Percentiles rank a stretch among this genome's conserved stretches.
These are phyloP conservation scores for Amphiduros pacificus DNA, from an alignment of 2,888 invertebrate genomes.

Conservation along the genomic window DNA sequence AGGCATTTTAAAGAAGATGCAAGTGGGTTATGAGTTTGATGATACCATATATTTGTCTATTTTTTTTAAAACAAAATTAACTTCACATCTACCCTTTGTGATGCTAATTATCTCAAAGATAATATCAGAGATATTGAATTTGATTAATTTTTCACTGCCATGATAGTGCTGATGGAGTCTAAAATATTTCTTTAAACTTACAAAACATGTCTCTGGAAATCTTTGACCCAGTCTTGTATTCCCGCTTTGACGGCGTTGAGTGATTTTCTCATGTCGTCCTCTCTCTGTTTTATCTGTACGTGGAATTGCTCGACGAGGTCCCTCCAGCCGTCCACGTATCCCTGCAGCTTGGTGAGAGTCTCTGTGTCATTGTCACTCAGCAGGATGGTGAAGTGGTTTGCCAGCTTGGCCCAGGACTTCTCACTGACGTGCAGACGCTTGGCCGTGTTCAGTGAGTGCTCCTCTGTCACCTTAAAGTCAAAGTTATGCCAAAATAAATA, in stretches of 20 bases:
- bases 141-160: no score
- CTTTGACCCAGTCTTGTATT: slow-evolving; percentile 40
- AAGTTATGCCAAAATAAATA: no score
- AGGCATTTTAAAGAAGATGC: no score
- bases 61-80: no score
- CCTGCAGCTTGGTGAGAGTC: slow-evolving; percentile 41
- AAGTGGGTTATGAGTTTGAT: no score
- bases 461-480: slow-evolving; percentile 50
- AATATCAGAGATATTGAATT: no score
- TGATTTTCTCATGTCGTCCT: slow-evolving; percentile 46
- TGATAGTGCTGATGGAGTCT: no score
- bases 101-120: no score
- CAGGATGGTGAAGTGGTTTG: slow-evolving; percentile 56
- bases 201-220: slow-evolving; percentile 48
- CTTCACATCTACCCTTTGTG: no score
- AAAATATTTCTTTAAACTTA: no score
- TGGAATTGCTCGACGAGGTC: slow-evolving; percentile 53
- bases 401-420: slow-evolving; percentile 57
- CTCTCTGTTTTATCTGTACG: slow-evolving; percentile 39
- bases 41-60: no score
- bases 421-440: slow-evolving; percentile 55
- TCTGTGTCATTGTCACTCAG: slow-evolving; percentile 58
- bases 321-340: slow-evolving; percentile 31
- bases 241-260: slow-evolving; percentile 36
- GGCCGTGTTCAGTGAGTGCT: slow-evolving; percentile 53